These are phyloP conservation scores for Drosophila pseudoobscura DNA, from an alignment of 1,140 invertebrate genomes.

Conservation along the genomic window DNA sequence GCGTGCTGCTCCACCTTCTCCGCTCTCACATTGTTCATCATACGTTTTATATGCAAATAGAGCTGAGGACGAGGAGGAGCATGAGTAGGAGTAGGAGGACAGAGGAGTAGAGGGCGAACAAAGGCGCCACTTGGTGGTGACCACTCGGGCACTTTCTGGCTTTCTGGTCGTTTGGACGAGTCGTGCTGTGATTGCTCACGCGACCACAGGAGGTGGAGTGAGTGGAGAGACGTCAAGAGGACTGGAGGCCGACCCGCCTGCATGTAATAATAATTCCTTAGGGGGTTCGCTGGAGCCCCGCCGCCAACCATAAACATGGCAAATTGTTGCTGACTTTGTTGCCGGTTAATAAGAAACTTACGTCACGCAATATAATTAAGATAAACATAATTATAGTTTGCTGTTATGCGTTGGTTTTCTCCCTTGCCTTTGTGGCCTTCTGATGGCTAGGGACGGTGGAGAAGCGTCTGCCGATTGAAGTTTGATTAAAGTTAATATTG, in stretches of 20 bases:
- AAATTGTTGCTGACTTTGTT: constrained; percentile 69
- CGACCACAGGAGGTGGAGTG: constrained; percentile 33
- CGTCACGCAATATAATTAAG: constrained; percentile 82
- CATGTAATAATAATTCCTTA: constrained; percentile 72
- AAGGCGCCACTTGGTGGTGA: constrained; percentile 60
- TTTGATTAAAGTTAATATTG: constrained; percentile 58
- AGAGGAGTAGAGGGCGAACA: constrained; percentile 12
- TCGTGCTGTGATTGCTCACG: constrained; percentile 70
- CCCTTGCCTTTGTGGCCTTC: constrained; percentile 45
- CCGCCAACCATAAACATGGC: constrained; percentile 47
- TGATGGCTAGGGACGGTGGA: constrained; percentile 34
- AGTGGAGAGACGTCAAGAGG: neutral
- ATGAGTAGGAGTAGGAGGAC: neutral
- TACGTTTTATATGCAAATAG: constrained; percentile 77
- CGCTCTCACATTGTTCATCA: constrained; percentile 19
- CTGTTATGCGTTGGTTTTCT: constrained; percentile 62
- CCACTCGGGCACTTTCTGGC: constrained; percentile 43
- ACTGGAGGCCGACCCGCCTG: constrained; percentile 5
- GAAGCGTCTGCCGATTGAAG: constrained; percentile 23
- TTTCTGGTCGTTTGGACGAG: constrained; percentile 31
- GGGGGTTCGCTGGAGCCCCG: constrained; percentile 22
- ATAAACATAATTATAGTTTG: constrained; percentile 82
- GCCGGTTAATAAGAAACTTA: constrained; percentile 78
- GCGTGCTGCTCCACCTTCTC: constrained; percentile 15
- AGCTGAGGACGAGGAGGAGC: constrained; percentile 13